Conservation (phyloP, 2,888 invertebrate species). For the Sesia bembeciformis region DNA sequence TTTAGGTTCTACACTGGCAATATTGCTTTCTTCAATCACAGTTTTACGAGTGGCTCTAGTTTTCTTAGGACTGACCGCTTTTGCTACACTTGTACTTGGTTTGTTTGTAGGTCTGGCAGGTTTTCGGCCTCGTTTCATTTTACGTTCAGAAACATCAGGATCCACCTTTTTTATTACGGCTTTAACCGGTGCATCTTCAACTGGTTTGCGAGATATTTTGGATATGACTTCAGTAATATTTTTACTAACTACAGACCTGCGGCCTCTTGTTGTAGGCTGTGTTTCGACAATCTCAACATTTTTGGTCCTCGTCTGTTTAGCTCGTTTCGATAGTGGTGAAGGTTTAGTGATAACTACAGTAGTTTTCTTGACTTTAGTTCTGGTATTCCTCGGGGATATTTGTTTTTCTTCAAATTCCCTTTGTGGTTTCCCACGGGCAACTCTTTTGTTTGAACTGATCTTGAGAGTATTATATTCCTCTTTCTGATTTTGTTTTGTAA, state of each 20-base stretch:
- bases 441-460: background rate
- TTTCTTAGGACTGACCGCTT: background rate
- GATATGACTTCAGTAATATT: too few species aligned
- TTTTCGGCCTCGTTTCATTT: too few species aligned
- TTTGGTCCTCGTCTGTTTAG: background rate
- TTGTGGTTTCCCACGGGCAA: background rate
- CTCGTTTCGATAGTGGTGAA: constrained; percentile 25
- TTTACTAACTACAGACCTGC: too few species aligned
- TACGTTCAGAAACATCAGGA: too few species aligned
- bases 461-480: constrained; percentile 12
- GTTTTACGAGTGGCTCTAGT: background rate
- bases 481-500: constrained; percentile 1
- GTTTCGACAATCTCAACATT: background rate
- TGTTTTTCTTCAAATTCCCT: constrained; percentile 4
- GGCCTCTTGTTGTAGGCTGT: too few species aligned
- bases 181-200: too few species aligned
- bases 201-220: too few species aligned
- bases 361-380: constrained; percentile 21
- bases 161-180: too few species aligned
- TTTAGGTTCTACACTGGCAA: too few species aligned
- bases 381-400: constrained; percentile 27
- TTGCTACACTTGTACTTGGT: too few species aligned
- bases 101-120: too few species aligned
- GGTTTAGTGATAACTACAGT: constrained; percentile 27
- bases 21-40: background rate